Percentiles rank a stretch among this genome's conserved stretches.
Conservation (phyloP, 2,113 vertebrate species). For the Mobula hypostoma region DNA sequence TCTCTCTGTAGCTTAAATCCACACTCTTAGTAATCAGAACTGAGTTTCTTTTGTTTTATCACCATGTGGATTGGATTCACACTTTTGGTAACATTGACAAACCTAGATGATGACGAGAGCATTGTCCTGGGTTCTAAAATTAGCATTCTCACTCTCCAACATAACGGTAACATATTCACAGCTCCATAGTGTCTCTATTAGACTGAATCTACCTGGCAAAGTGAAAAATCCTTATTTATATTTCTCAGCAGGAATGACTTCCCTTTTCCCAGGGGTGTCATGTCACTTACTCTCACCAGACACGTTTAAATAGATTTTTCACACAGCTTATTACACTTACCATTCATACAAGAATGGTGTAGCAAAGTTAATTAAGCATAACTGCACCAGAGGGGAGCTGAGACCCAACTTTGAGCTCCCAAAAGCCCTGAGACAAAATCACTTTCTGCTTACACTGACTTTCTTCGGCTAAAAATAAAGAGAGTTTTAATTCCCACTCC, state of each 20-base stretch:
- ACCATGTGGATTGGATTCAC: neutral
- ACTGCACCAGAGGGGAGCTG: neutral
- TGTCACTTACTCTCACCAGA: slow-evolving; percentile 3
- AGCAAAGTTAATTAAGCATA: slow-evolving; percentile 31
- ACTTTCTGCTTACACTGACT: neutral
- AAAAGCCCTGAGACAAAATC: neutral
- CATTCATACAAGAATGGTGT: slow-evolving; percentile 10
- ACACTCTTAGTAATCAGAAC: neutral
- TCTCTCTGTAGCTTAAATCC: neutral
- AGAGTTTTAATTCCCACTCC: neutral
- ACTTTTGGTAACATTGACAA: neutral
- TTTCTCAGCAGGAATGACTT: neutral
- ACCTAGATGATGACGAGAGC: neutral
- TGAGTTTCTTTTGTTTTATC: neutral
- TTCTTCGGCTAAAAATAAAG: neutral
- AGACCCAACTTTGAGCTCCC: neutral
- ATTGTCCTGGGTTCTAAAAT: neutral
- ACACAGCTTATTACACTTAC: neutral
- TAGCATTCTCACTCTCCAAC: neutral
- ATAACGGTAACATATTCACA: neutral
- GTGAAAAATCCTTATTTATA: slow-evolving; percentile 13
- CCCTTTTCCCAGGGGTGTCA: neutral
- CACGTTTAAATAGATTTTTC: slow-evolving; percentile 17
- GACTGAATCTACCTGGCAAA: neutral
- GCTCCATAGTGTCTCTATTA: neutral